A percentile compares a stretch with the other conserved stretches of the same genome.
Conservation (phyloP, 2,888 invertebrate genomes). For the Heliconius ismenius region DNA sequence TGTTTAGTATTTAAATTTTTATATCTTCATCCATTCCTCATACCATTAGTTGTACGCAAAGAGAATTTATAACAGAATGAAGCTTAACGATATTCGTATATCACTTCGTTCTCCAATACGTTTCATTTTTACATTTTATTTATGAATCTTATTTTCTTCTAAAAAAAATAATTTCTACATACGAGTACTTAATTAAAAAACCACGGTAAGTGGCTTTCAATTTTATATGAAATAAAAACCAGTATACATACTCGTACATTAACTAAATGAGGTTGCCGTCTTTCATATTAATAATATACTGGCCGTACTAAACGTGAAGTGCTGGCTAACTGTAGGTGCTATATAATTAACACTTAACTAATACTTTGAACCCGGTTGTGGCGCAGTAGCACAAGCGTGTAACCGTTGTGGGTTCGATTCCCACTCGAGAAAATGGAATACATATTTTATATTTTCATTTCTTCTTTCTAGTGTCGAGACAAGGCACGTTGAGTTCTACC, state of each 20-base stretch:
- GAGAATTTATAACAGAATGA: neutral
- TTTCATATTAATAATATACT: conserved; percentile 34
- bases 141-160: neutral
- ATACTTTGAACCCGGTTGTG: too few species aligned
- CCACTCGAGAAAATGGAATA: too few species aligned
- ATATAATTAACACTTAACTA: conserved; percentile 14
- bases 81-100: neutral
- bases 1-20: too few species aligned
- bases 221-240: conserved; percentile 36
- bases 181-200: conserved; percentile 25
- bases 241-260: conserved; percentile 36
- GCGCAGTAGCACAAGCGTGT: too few species aligned
- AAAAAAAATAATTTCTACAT: conserved; percentile 9
- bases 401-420: too few species aligned
- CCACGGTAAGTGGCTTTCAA: conserved; percentile 33
- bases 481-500: too few species aligned
- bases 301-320: conserved; percentile 23
- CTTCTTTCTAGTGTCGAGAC: too few species aligned
- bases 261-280: conserved; percentile 42
- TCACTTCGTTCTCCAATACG: neutral
- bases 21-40: neutral
- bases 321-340: conserved; percentile 14
- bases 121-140: neutral
- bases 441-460: too few species aligned
- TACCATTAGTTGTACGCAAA: neutral